These are phyloP conservation scores for Bubo bubo DNA, from an alignment of 2,113 vertebrate genomes.

Conservation along the genomic window DNA sequence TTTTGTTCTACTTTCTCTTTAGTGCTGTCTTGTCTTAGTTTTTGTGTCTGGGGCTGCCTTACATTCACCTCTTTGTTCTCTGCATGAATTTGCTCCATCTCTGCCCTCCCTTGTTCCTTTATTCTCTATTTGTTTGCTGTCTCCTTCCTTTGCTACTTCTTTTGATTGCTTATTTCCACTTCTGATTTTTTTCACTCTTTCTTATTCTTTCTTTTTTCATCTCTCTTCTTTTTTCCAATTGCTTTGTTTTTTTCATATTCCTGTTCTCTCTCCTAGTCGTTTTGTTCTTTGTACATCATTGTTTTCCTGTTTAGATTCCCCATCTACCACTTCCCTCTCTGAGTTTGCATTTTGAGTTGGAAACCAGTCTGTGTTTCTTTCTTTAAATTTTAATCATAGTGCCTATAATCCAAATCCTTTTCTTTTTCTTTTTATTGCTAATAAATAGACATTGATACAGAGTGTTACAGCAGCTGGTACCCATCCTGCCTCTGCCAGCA, in stretches of 20 bases:
- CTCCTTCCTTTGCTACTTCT: background rate
- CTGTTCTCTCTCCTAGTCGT: background rate
- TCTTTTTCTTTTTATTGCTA: background rate
- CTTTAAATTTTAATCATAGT: background rate
- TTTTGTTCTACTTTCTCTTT: background rate
- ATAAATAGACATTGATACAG: background rate
- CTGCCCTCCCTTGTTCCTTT: background rate
- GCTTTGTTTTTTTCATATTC: background rate
- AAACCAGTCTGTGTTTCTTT: background rate
- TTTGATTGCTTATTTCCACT: conserved; percentile 34
- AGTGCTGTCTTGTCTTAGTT: background rate
- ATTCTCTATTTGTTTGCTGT: background rate
- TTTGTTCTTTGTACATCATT: background rate
- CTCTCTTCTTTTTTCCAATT: background rate
- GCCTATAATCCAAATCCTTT: background rate
- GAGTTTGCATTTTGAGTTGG: background rate
- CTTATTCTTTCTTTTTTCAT: background rate
- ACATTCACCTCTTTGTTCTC: background rate
- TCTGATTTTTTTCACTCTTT: background rate
- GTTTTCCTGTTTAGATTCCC: background rate
- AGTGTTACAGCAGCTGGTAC: background rate
- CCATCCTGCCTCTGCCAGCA: background rate
- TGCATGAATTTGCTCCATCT: background rate
- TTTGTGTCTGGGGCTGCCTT: background rate
- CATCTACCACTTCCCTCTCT: rapidly evolving